Conservation (phyloP, 2,797 vertebrate species). For the Acridotheres tristis region DNA sequence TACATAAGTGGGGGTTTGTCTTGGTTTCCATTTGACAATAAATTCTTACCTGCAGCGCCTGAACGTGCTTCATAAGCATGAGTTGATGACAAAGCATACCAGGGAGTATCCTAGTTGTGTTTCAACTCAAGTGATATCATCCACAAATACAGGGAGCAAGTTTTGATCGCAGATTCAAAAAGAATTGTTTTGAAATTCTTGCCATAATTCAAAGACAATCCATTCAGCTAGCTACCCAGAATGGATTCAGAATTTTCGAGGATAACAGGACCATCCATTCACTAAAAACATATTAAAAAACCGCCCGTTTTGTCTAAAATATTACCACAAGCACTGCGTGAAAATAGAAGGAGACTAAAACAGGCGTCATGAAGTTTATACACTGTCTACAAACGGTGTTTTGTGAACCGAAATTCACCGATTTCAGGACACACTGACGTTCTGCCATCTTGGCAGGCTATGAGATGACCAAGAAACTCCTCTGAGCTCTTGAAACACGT, state of each 20-base stretch:
- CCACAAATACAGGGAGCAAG: slow-evolving; percentile 5
- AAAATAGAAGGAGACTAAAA: neutral
- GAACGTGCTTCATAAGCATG: slow-evolving; percentile 41
- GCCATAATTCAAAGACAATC: neutral
- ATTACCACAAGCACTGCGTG: neutral
- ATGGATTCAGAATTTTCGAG: neutral
- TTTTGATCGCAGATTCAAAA: slow-evolving; percentile 14
- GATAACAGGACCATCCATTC: neutral
- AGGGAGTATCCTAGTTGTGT: slow-evolving; percentile 27
- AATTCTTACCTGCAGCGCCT: neutral
- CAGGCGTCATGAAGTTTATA: neutral
- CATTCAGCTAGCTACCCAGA: neutral
- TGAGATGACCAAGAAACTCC: slow-evolving; percentile 37
- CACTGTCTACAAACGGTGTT: neutral
- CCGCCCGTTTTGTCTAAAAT: neutral
- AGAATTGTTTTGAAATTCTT: slow-evolving; percentile 4
- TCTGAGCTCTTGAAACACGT: slow-evolving; percentile 4
- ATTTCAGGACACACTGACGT: neutral
- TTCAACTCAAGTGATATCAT: slow-evolving; percentile 33
- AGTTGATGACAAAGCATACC: slow-evolving; percentile 57
- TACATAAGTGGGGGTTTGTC: neutral
- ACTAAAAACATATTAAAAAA: neutral
- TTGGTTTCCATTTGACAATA: neutral
- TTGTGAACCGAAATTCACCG: neutral
- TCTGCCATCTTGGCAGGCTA: slow-evolving; percentile 48